Percentiles rank a stretch among this genome's conserved stretches.
These are phyloP conservation scores for Drosophila tani DNA, from an alignment of 1,140 invertebrate genomes.

Conservation along the genomic window DNA sequence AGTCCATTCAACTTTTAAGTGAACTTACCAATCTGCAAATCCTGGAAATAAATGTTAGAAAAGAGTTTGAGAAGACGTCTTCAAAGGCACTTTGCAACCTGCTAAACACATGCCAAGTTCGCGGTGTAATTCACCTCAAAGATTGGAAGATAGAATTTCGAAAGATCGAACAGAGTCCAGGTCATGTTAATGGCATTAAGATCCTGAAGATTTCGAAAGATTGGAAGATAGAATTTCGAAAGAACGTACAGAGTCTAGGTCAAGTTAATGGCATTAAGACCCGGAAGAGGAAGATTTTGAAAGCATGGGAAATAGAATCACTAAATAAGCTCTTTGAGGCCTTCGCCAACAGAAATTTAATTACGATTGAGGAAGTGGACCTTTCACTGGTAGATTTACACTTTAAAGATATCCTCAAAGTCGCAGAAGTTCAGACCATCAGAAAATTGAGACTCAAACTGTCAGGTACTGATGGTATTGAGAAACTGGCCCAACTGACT, in stretches of 20 bases:
- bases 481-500: neutral
- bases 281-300: too few species aligned
- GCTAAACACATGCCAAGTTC: neutral
- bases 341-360: neutral
- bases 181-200: neutral
- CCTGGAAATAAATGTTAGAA: neutral
- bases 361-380: neutral
- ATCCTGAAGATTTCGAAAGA: neutral
- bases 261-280: neutral
- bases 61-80: too few species aligned
- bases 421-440: constrained; percentile 1
- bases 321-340: neutral
- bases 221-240: neutral
- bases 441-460: neutral
- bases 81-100: neutral
- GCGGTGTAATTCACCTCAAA: neutral
- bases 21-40: neutral
- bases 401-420: neutral
- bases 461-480: neutral
- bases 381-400: too few species aligned
- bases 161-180: neutral
- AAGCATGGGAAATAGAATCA: neutral
- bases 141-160: neutral
- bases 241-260: neutral
- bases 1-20: neutral